A percentile compares a stretch with the other conserved stretches of the same genome.
Conservation (phyloP, 2,888 invertebrate genomes). For the Euclidia mi region DNA sequence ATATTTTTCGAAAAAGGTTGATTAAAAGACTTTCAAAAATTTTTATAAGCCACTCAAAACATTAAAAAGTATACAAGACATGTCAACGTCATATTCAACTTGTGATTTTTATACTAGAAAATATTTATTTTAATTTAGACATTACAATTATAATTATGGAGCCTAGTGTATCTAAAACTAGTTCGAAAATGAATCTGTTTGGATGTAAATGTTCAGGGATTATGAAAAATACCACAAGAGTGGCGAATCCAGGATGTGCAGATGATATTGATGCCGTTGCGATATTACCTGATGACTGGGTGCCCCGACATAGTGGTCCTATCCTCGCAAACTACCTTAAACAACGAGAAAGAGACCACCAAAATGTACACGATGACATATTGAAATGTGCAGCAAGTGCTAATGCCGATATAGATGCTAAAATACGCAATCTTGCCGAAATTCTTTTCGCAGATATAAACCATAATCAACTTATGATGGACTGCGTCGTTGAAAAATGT, state of each 20-base stretch:
- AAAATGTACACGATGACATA: conserved; percentile 59
- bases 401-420: conserved; percentile 68
- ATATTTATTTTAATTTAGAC: no score
- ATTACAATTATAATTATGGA: conserved; percentile 5
- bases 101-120: no score
- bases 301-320: conserved; percentile 70
- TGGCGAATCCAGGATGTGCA: conserved; percentile 65
- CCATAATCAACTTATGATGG: conserved; percentile 68
- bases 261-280: conserved; percentile 76
- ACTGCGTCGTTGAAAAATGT: conserved; percentile 62
- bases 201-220: background rate
- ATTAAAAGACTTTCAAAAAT: no score
- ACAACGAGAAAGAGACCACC: conserved; percentile 67
- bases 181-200: background rate
- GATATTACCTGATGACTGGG: conserved; percentile 73
- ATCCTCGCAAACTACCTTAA: conserved; percentile 73
- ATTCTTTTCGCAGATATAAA: conserved; percentile 67
- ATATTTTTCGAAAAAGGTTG: no score
- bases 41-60: no score
- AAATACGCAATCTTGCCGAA: conserved; percentile 69
- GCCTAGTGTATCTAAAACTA: conserved; percentile 1
- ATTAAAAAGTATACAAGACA: no score
- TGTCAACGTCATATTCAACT: no score
- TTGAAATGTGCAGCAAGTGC: conserved; percentile 54
- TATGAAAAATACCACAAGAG: conserved; percentile 14